Conservation (phyloP, 2,888 invertebrate species). For the Molorchus minor region DNA sequence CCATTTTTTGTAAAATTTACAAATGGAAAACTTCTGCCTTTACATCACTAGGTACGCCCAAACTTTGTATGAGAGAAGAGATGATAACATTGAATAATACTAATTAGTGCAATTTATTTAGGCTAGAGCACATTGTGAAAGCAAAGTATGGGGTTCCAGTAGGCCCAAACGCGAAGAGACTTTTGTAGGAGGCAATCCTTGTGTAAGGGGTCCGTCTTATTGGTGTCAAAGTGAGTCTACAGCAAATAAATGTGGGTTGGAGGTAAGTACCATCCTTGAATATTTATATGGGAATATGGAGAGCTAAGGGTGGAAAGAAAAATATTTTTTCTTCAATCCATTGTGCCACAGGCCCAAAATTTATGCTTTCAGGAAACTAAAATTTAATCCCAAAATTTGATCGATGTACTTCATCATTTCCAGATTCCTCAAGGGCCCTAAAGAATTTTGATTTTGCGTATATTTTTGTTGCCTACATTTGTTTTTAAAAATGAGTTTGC, state of each 20-base stretch:
- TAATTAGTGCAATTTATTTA: constrained; percentile 14
- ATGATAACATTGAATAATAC: too few relatives aligned
- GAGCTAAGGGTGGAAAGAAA: too few relatives aligned
- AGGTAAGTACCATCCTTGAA: constrained; percentile 59
- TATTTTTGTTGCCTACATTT: background rate
- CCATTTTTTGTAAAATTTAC: too few relatives aligned
- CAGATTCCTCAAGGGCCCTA: background rate
- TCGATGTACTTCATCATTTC: background rate
- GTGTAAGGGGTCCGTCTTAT: constrained; percentile 79
- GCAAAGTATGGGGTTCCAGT: constrained; percentile 29
- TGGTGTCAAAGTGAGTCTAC: constrained; percentile 72
- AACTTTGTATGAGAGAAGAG: too few relatives aligned
- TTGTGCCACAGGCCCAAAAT: background rate
- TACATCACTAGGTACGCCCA: too few relatives aligned
- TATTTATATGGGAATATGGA: too few relatives aligned
- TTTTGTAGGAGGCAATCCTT: constrained; percentile 66
- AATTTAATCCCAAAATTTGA: background rate
- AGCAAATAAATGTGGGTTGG: constrained; percentile 65
- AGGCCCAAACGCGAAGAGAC: constrained; percentile 24
- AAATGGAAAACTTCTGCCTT: too few relatives aligned
- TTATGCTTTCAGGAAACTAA: background rate
- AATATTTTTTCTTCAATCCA: background rate
- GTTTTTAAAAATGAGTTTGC: background rate
- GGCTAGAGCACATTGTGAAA: constrained; percentile 28
- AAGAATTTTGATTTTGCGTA: background rate